Conservation (phyloP, 2,797 vertebrate genomes). For the Rhinatrema bivittatum region DNA sequence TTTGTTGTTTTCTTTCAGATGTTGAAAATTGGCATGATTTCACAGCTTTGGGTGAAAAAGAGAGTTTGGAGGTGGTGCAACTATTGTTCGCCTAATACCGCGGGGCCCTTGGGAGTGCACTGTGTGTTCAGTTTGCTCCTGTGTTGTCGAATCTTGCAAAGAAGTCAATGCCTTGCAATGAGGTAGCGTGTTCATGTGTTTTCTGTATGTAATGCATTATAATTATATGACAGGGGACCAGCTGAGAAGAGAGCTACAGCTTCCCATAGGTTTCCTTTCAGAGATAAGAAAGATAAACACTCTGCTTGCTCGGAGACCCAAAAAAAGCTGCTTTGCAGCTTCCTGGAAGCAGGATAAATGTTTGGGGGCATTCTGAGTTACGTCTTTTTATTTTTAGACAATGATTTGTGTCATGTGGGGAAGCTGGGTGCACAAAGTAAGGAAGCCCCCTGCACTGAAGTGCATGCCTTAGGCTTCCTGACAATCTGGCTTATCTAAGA, state of each 20-base stretch:
- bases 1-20: too few relatives aligned
- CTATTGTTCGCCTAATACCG: too few relatives aligned
- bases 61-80: too few relatives aligned
- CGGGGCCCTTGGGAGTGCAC: too few relatives aligned
- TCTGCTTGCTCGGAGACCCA: constrained; percentile 7
- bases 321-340: constrained; percentile 16
- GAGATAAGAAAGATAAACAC: constrained; percentile 69
- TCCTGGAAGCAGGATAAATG: constrained; percentile 31
- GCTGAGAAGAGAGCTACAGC: constrained; percentile 44
- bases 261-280: constrained; percentile 71
- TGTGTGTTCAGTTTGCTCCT: too few relatives aligned
- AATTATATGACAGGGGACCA: constrained; percentile 58
- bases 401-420: constrained; percentile 41
- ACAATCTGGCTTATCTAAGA: constrained; percentile 7
- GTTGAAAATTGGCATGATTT: too few relatives aligned
- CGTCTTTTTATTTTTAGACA: constrained; percentile 46
- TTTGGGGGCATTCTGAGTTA: constrained; percentile 21
- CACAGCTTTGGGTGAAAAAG: too few relatives aligned
- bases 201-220: constrained; percentile 47
- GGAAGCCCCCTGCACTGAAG: constrained; percentile 54
- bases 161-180: too few relatives aligned
- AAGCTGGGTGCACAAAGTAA: constrained; percentile 55
- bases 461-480: constrained; percentile 34
- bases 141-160: too few relatives aligned
- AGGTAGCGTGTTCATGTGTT: too few relatives aligned